Base-by-base conservation (phyloP, 2,888 invertebrate species). In the Agrypnus murinus region DNA sequence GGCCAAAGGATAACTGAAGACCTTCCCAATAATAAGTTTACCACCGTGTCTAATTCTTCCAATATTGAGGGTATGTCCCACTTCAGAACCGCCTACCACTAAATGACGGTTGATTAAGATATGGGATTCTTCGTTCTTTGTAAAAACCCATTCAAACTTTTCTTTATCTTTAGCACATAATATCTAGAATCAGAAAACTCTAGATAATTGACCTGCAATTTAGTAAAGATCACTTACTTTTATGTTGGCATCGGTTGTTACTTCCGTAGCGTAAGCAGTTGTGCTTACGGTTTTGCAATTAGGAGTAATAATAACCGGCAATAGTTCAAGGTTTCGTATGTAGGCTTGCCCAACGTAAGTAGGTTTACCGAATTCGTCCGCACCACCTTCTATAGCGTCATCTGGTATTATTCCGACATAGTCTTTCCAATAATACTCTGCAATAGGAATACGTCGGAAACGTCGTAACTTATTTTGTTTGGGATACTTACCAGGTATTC, bases 401-500 rank as follows among this genome's bases (percentile, higher is more conserved):
- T 50, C 1, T 31, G 64, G 64, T 12, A 64, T 10, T 10, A 55
- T 31, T 53, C 64, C 64, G 9, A 25, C 12, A 9, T 55, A 64
- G n/a, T 64, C 64, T 43, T 32, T 31, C 64, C 64, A 64, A 19
- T 53, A 64, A 25, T 64, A 48, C 40, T 48, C 48, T 48, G 19
- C 1, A 31, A 31, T 40, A 12, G 8, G 1, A 12, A 3, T 25
- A 3, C 25, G 5, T 3, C 5, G 2, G 25, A 25, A 3, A 25
- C 5, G 2, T 25, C 5, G 2, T 25, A 3, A 25, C 5, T 25
- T 25, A 5, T 25, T 25, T 25, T 5, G 5, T 25, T 25, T 25
- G 25, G 5, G 2, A 3, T 25, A 25, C 25, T 25, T 25, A 25
- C 25, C 25, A 25, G 25, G 25, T 3, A 25, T 25, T 25, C 5